phyloP scores from a whole-genome alignment of 2,113 vertebrate genomes.

The Camelus bactrianus region DNA sequence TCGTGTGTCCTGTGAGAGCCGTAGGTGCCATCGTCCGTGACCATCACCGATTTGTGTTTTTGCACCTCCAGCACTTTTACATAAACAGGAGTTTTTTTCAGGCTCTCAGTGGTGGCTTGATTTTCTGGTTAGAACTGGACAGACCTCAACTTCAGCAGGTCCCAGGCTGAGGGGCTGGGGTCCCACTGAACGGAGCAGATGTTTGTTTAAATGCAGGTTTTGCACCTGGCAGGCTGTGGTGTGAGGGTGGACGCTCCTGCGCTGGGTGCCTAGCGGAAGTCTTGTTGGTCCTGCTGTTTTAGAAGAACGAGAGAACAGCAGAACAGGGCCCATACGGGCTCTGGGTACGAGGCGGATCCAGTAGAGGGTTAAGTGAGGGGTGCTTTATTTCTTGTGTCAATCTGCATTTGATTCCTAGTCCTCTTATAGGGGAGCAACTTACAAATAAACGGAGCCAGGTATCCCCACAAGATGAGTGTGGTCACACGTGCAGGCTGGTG shows the following conservation, averaged over 20 bases:
- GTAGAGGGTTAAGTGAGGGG: background rate
- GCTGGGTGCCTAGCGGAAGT: accelerated
- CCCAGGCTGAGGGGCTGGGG: background rate
- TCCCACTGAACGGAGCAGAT: background rate
- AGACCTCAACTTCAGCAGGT: background rate
- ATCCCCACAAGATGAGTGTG: accelerated
- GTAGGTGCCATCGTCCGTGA: background rate
- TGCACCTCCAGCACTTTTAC: background rate
- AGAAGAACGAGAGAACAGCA: background rate
- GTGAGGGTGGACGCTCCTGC: background rate
- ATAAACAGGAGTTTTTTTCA: background rate
- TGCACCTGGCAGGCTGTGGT: accelerated
- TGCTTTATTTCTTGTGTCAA: background rate
- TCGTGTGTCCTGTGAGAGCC: background rate
- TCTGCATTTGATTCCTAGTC: background rate
- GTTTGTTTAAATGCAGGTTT: background rate
- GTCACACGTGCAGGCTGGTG: background rate
- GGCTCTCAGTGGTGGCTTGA: background rate
- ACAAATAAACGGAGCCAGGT: background rate
- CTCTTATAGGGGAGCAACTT: background rate
- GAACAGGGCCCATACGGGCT: background rate
- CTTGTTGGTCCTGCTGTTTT: background rate
- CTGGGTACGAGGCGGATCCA: background rate
- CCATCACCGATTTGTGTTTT: background rate
- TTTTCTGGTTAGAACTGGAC: background rate